A percentile compares a stretch with the other conserved stretches of the same genome.
These are phyloP conservation scores for Ophion costatus DNA, from an alignment of 2,888 invertebrate genomes.

Conservation along the genomic window DNA sequence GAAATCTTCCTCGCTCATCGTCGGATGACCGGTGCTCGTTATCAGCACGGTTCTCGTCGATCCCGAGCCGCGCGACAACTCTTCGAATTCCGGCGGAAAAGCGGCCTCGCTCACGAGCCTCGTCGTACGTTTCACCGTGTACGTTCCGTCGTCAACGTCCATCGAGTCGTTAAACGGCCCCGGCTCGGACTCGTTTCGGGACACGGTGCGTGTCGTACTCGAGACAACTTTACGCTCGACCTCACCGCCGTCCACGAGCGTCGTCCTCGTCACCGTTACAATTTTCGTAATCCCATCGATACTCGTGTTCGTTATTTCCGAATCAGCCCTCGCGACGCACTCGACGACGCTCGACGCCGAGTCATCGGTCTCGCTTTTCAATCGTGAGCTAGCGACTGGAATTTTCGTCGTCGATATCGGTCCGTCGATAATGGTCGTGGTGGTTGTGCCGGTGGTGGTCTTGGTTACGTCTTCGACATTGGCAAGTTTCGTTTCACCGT, in stretches of 20 bases:
- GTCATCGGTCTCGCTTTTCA: neutral
- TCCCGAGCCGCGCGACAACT: conserved; percentile 38
- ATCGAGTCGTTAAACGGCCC: conserved; percentile 62
- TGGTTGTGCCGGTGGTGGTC: neutral
- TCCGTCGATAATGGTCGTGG: neutral
- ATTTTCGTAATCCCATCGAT: conserved; percentile 66
- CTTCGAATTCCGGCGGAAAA: conserved; percentile 55
- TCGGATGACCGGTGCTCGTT: conserved; percentile 47
- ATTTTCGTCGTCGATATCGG: conserved; percentile 25
- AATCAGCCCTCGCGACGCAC: conserved; percentile 30
- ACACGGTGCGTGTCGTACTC: conserved; percentile 35
- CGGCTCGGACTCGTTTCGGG: conserved; percentile 63
- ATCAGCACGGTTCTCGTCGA: conserved; percentile 58
- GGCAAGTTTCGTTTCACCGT: conserved; percentile 51
- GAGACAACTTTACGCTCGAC: conserved; percentile 61
- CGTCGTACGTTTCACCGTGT: conserved; percentile 58
- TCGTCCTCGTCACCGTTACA: conserved; percentile 68
- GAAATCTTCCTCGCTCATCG: conserved; percentile 61
- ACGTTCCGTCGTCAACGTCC: conserved; percentile 56
- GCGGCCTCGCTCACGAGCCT: conserved; percentile 60
- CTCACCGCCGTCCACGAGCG: conserved; percentile 50
- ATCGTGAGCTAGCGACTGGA: conserved; percentile 25
- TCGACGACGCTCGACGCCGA: conserved; percentile 31
- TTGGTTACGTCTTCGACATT: conserved; percentile 3
- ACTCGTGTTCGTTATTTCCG: conserved; percentile 37